Conservation (phyloP, 92 coral and sea anemone genomes). For the Scolanthus callimorphus region DNA sequence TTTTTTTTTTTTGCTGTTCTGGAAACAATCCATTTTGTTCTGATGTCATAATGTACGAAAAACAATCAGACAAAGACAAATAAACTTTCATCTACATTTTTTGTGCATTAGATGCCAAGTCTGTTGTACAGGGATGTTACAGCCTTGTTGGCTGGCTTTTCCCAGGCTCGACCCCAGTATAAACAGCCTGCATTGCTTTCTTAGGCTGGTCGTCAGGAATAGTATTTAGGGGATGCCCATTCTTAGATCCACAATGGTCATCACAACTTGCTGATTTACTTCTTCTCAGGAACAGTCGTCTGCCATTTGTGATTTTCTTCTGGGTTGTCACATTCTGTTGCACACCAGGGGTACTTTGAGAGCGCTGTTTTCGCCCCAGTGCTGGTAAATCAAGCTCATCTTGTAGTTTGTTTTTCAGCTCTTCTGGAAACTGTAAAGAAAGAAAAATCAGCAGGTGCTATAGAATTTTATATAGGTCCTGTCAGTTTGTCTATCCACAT, state of each 20-base stretch:
- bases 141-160: not conserved
- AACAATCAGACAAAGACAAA: too few relatives aligned
- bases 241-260: too few relatives aligned
- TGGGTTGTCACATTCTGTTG: not conserved
- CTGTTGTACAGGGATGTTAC: not conserved
- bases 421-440: constrained; percentile 43
- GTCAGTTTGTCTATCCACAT: too few relatives aligned
- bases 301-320: not conserved
- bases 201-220: not conserved
- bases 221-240: too few relatives aligned
- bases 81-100: too few relatives aligned
- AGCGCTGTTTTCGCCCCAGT: not conserved
- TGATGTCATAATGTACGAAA: too few relatives aligned
- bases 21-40: too few relatives aligned
- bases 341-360: not conserved
- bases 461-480: too few relatives aligned
- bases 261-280: not conserved
- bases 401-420: constrained; percentile 45
- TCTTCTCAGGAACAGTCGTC: not conserved
- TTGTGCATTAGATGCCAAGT: too few relatives aligned
- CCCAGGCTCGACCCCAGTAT: not conserved
- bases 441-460: too few relatives aligned
- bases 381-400: constrained; percentile 31
- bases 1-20: too few relatives aligned
- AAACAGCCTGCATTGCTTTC: not conserved